Evolutionary conservation across 2,888 invertebrate species (phyloP).

Genomic region (Cephus runcator): DNA sequence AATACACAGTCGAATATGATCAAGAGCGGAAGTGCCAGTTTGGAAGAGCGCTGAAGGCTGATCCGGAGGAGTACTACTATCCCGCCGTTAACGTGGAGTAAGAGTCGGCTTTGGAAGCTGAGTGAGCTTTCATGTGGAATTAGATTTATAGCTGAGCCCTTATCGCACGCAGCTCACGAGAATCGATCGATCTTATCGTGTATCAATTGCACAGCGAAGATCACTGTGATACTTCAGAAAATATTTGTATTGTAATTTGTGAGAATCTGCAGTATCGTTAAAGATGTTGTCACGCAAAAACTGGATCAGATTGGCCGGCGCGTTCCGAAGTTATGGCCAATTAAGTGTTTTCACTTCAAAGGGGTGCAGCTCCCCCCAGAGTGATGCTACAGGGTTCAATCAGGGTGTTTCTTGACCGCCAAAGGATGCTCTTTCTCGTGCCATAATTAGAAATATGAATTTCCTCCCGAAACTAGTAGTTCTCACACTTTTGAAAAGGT

Average conservation of each 20-base stretch:
- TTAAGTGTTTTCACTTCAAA: too few relatives aligned
- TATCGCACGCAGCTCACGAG: background rate
- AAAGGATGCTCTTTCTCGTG: too few relatives aligned
- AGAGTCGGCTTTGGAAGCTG: background rate
- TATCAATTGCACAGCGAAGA: background rate
- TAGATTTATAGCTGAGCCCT: background rate
- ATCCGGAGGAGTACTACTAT: background rate
- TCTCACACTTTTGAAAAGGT: too few relatives aligned
- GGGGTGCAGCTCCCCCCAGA: too few relatives aligned
- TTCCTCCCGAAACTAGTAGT: too few relatives aligned
- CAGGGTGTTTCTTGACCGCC: too few relatives aligned
- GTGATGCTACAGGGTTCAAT: too few relatives aligned
- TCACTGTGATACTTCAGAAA: background rate
- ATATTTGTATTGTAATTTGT: background rate
- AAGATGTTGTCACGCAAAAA: too few relatives aligned
- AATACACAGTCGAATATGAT: background rate
- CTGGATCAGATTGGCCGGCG: too few relatives aligned
- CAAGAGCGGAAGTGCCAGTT: background rate
- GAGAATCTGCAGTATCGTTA: too few relatives aligned
- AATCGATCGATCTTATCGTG: background rate
- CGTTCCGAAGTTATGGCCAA: too few relatives aligned
- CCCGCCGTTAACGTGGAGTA: background rate
- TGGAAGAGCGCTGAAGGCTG: background rate
- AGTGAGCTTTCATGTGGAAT: background rate
- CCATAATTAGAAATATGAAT: too few relatives aligned